Conservation (phyloP, 2,888 invertebrate genomes). For the Epirrita christyi region DNA sequence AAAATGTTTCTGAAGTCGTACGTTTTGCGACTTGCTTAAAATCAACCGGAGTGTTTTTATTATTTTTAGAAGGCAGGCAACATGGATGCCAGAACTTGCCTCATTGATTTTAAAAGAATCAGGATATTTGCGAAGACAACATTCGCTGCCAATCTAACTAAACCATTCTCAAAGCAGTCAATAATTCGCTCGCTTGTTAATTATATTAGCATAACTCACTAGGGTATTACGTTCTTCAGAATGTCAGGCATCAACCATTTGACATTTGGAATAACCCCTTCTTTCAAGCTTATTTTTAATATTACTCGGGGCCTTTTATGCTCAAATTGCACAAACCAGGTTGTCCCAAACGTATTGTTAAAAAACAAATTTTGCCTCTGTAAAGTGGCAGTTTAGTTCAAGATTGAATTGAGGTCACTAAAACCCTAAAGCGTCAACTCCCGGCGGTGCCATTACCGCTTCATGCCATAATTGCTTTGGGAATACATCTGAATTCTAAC, state of each 20-base stretch:
- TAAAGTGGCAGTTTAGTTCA: conserved; percentile 33
- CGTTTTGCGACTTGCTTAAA: conserved; percentile 25
- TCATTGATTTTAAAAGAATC: conserved; percentile 9
- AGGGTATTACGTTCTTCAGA: conserved; percentile 37
- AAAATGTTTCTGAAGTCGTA: conserved; percentile 34
- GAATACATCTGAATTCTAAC: conserved; percentile 47
- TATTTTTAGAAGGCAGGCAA: background rate
- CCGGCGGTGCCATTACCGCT: conserved; percentile 48
- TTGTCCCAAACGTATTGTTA: conserved; percentile 35
- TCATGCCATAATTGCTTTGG: conserved; percentile 57
- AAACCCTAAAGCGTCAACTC: conserved; percentile 46
- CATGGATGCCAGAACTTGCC: background rate
- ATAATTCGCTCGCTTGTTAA: conserved; percentile 24
- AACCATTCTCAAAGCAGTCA: conserved; percentile 18
- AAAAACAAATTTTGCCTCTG: conserved; percentile 32
- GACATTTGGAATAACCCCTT: conserved; percentile 41
- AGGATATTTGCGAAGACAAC: conserved; percentile 14
- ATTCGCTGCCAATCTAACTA: conserved; percentile 20
- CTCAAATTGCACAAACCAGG: conserved; percentile 35
- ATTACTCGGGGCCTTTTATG: conserved; percentile 37
- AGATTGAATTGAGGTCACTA: conserved; percentile 49
- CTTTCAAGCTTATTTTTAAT: conserved; percentile 40
- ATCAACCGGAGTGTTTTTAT: conserved; percentile 27
- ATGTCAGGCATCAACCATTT: conserved; percentile 39
- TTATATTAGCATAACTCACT: conserved; percentile 36